Conservation (phyloP, 1,140 invertebrate species). For the Drosophila albomicans region DNA sequence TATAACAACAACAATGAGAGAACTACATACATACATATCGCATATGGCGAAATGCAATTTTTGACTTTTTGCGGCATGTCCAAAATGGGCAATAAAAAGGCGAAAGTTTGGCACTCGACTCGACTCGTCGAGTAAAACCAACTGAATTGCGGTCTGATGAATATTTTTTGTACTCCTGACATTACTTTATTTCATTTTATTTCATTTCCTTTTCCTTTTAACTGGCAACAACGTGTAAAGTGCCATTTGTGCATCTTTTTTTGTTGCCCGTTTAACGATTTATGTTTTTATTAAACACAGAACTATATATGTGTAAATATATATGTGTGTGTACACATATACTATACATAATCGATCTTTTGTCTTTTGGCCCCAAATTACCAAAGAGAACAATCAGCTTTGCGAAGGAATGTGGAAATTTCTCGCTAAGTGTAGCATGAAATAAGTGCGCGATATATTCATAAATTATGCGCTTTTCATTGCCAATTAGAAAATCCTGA, state of each 20-base stretch:
- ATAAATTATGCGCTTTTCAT: constrained; percentile 80
- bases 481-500: constrained; percentile 77
- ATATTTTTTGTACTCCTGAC: constrained; percentile 36
- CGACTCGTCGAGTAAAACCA: constrained; percentile 24
- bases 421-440: constrained; percentile 61
- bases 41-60: constrained; percentile 70
- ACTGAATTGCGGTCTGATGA: constrained; percentile 73
- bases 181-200: constrained; percentile 11
- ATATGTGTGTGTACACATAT: not conserved
- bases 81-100: constrained; percentile 67
- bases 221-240: constrained; percentile 47
- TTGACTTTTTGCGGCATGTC: constrained; percentile 70
- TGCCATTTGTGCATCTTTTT: constrained; percentile 33
- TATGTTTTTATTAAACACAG: constrained; percentile 10
- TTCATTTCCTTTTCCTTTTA: not conserved
- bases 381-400: not conserved
- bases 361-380: constrained; percentile 4
- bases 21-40: constrained; percentile 19
- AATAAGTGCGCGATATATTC: constrained; percentile 72
- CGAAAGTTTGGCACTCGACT: constrained; percentile 47
- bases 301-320: no score
- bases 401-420: constrained; percentile 9
- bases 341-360: not conserved
- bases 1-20: not conserved
- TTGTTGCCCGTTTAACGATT: constrained; percentile 8